Evolutionary conservation across 1,140 invertebrate species (phyloP).

Genomic region (Cotesia glomerata): DNA sequence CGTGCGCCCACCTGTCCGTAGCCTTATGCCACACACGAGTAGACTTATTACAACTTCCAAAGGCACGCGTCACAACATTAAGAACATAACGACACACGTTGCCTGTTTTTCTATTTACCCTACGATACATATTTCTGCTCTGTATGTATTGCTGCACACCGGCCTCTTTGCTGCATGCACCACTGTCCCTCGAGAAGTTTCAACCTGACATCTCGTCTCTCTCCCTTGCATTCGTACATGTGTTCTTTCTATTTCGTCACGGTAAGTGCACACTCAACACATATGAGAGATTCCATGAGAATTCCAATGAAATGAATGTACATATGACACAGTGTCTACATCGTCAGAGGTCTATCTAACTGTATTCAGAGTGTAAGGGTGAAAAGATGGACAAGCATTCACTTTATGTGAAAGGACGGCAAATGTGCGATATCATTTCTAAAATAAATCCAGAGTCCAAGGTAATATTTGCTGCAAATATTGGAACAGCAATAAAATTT

Average conservation of each 20-base stretch:
- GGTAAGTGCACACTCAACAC: neutral
- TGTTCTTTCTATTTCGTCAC: neutral
- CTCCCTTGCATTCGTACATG: neutral
- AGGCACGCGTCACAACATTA: slow-evolving; percentile 38
- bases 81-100: neutral
- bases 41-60: slow-evolving; percentile 22
- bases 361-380: slow-evolving; percentile 28
- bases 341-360: slow-evolving; percentile 30
- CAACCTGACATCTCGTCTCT: neutral
- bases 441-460: neutral
- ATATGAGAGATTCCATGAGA: neutral
- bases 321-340: too few relatives aligned
- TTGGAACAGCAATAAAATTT: too few relatives aligned
- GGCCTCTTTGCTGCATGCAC: neutral
- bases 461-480: too few relatives aligned
- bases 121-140: neutral
- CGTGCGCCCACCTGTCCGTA: slow-evolving; percentile 33
- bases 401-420: slow-evolving; percentile 34
- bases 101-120: neutral
- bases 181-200: neutral
- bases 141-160: neutral
- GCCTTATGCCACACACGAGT: slow-evolving; percentile 8
- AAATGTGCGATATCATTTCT: neutral
- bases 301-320: neutral
- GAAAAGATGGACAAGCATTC: slow-evolving; percentile 47